Conservation (phyloP, 2,113 vertebrate species). For the Tringa solitaria region DNA sequence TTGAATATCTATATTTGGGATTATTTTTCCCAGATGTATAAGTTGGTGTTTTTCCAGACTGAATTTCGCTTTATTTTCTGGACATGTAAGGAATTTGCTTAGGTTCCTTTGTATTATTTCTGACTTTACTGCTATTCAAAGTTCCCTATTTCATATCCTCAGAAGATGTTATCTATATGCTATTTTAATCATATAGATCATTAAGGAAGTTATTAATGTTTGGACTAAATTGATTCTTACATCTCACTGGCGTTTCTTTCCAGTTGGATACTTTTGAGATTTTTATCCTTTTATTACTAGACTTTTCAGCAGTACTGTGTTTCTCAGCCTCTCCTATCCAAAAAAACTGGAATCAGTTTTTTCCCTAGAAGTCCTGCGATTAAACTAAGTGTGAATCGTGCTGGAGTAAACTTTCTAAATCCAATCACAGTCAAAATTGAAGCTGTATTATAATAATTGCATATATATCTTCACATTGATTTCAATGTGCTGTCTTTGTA, state of each 20-base stretch:
- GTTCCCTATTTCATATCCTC: slow-evolving; percentile 15
- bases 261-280: not conserved
- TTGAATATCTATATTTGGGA: not conserved
- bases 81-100: not conserved
- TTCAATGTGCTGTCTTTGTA: not conserved
- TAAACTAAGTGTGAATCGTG: not conserved
- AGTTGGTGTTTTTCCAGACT: slow-evolving; percentile 10
- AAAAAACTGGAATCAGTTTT: not conserved
- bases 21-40: slow-evolving; percentile 28
- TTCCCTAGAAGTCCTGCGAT: too few species aligned
- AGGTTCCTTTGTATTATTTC: slow-evolving; percentile 21
- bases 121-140: not conserved
- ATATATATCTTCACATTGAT: not conserved
- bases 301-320: not conserved
- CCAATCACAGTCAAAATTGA: not conserved
- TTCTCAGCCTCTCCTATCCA: not conserved
- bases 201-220: slow-evolving; percentile 49
- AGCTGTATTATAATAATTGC: not conserved
- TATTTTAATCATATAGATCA: slow-evolving; percentile 55
- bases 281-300: slow-evolving; percentile 11
- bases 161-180: slow-evolving; percentile 29
- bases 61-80: slow-evolving; percentile 24
- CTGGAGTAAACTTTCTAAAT: not conserved
- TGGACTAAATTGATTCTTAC: slow-evolving; percentile 25
- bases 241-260: slow-evolving; percentile 11